These are phyloP conservation scores for Acanthurus lineatus DNA, from an alignment of 2,797 vertebrate species.

Conservation along the genomic window DNA sequence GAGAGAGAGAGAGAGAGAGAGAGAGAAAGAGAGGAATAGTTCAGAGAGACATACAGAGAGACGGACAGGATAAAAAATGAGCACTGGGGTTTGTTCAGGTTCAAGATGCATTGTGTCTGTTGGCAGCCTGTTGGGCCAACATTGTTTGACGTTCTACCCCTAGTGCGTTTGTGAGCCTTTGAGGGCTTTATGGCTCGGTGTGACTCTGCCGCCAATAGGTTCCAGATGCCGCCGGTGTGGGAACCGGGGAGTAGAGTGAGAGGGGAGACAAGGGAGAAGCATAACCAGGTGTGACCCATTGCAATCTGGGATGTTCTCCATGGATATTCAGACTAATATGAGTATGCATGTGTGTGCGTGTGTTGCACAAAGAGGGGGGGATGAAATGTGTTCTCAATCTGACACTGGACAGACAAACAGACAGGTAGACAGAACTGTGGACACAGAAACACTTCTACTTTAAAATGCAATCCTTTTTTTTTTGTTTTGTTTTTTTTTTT, in stretches of 20 bases:
- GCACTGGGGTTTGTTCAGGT: constrained; percentile 83
- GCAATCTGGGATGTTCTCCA: constrained; percentile 81
- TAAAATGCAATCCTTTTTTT: constrained; percentile 12
- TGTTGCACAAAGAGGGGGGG: constrained; percentile 42
- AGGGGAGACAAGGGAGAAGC: constrained; percentile 76
- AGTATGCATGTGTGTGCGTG: constrained; percentile 43
- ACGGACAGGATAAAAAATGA: constrained; percentile 81
- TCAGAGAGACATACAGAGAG: constrained; percentile 71
- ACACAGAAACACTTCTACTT: constrained; percentile 50
- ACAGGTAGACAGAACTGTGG: constrained; percentile 60
- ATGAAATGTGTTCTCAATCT: constrained; percentile 67
- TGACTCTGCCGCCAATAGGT: constrained; percentile 86
- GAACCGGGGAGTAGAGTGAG: constrained; percentile 73
- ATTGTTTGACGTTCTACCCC: constrained; percentile 85
- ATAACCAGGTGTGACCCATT: constrained; percentile 87
- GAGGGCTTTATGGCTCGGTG: constrained; percentile 87
- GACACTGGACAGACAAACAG: constrained; percentile 54
- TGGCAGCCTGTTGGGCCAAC: constrained; percentile 82
- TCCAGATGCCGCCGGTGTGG: constrained; percentile 88
- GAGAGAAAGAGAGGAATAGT: constrained; percentile 65
- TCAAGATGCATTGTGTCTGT: constrained; percentile 84
- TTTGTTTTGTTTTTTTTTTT: constrained; percentile 7
- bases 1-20: constrained; percentile 32
- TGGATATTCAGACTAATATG: constrained; percentile 73
- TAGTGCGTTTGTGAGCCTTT: constrained; percentile 85